A percentile compares a stretch with the other conserved stretches of the same genome.
Conservation (phyloP, 2,113 vertebrate genomes). For the Xiphophorus couchianus region DNA sequence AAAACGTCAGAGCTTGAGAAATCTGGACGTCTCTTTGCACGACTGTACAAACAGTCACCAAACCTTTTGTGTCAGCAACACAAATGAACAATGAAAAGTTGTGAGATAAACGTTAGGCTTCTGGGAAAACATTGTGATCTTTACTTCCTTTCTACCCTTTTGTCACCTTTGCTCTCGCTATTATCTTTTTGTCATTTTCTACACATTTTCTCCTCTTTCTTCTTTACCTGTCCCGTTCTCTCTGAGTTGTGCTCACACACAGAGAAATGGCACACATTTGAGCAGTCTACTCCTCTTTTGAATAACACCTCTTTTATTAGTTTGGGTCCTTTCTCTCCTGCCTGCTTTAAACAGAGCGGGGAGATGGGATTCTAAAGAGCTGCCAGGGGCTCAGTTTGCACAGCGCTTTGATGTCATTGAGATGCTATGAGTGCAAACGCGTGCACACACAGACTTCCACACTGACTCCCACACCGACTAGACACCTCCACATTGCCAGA, state of each 20-base stretch:
- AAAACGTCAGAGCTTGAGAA: slow-evolving; percentile 53
- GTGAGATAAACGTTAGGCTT: slow-evolving; percentile 44
- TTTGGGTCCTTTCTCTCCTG: slow-evolving; percentile 69
- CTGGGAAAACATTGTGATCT: slow-evolving; percentile 35
- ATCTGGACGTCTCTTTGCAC: slow-evolving; percentile 55
- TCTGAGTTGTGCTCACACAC: slow-evolving; percentile 12
- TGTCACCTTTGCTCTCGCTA: slow-evolving; percentile 22
- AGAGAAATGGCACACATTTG: slow-evolving; percentile 58
- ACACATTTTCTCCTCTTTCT: slow-evolving; percentile 31
- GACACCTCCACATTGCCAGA: slow-evolving; percentile 68
- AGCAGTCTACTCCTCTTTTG: slow-evolving; percentile 72
- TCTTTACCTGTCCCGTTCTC: slow-evolving; percentile 22
- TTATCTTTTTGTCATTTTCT: slow-evolving; percentile 37
- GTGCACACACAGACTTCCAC: slow-evolving; percentile 43
- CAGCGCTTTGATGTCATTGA: slow-evolving; percentile 81
- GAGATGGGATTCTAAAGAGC: slow-evolving; percentile 77
- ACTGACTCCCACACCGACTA: slow-evolving; percentile 35
- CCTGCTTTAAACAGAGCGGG: slow-evolving; percentile 71
- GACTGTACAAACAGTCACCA: slow-evolving; percentile 63
- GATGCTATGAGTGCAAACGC: slow-evolving; percentile 73
- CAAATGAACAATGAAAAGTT: slow-evolving; percentile 40
- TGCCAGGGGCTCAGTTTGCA: slow-evolving; percentile 80
- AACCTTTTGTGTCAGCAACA: slow-evolving; percentile 64
- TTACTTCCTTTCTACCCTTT: slow-evolving; percentile 16
- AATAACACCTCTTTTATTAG: slow-evolving; percentile 78